phyloP scores from a whole-genome alignment of 2,888 invertebrate species.

The Volucella inanis region DNA sequence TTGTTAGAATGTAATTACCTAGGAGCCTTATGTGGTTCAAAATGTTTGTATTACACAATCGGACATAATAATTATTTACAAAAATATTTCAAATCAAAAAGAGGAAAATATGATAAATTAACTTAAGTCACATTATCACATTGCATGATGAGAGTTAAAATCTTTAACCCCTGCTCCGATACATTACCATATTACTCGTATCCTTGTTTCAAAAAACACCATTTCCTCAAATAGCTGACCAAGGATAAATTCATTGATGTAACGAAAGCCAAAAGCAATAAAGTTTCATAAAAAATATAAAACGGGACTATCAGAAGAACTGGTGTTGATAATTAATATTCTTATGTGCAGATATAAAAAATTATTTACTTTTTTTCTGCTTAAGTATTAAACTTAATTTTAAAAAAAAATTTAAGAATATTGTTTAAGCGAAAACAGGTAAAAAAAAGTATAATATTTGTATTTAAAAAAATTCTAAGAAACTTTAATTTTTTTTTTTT shows the following conservation, averaged over 20 bases:
- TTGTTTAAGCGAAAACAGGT: slow-evolving; percentile 23
- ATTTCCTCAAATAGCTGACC: slow-evolving; percentile 55
- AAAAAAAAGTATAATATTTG: slow-evolving; percentile 9
- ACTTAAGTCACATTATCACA: slow-evolving; percentile 15
- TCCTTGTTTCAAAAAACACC: slow-evolving; percentile 36
- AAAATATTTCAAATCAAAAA: slow-evolving; percentile 9
- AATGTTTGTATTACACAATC: slow-evolving; percentile 38
- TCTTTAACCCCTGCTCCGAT: slow-evolving; percentile 41
- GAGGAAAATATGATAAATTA: not conserved
- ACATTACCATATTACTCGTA: slow-evolving; percentile 61
- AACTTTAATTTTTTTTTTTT: slow-evolving; percentile 18
- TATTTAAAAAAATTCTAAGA: slow-evolving; percentile 27
- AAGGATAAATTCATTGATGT: slow-evolving; percentile 38
- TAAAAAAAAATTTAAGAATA: slow-evolving; percentile 3
- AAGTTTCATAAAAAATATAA: not conserved
- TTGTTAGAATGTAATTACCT: slow-evolving; percentile 19
- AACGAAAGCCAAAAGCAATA: slow-evolving; percentile 65
- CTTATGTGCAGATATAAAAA: slow-evolving; percentile 55
- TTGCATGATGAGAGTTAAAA: slow-evolving; percentile 21
- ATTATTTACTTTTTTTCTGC: slow-evolving; percentile 10
- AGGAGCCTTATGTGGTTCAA: slow-evolving; percentile 72
- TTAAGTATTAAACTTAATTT: slow-evolving; percentile 19
- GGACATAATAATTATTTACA: slow-evolving; percentile 57
- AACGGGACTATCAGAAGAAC: slow-evolving; percentile 31
- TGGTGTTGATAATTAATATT: slow-evolving; percentile 34